Base-by-base conservation (phyloP, 2,888 invertebrate genomes). In the Meganola albula region DNA sequence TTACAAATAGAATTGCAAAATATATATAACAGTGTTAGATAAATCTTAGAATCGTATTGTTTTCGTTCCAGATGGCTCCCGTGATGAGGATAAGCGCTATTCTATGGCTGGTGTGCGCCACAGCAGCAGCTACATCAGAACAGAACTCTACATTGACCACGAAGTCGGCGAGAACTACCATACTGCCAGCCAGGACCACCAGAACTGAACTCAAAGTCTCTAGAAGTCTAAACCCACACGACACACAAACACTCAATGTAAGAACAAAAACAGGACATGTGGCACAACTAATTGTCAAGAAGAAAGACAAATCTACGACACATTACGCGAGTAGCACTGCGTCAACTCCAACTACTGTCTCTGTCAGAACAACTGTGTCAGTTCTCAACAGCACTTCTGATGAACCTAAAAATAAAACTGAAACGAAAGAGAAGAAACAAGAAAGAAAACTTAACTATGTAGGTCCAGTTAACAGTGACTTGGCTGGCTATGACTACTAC, bases 151-250 rank as follows among this genome's bases (percentile, higher is more conserved):
- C 76, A n/a, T 74, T 78, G 50, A 73, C 79, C 51, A 72, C 79
- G 38, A 75, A 84, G 40, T 58, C 80, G 12, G 70, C 84, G 13
- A 72, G 85, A 34, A 82, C 83, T 25, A 80, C 84, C 24, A 78
- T 83, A 35, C 64, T 86, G 13, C 83, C 85, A 1, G 90, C 92
- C 3, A 82, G 90, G 33, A 86, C 91, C 24, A 89, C 93, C 11
- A 86, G 93, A 37, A 93, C 93, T 1, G 91, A 93, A 65, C 79
- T 93, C 24, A 92, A 93, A 65, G 93, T 93, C 10, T 90, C 93
- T 1, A 87, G 94, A 40, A 93, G 92, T 63, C 83, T 94, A 9
- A 90, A 92, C 66, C 93, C 94, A 1, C 91, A 91, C 12, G 90
- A 92, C 44, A 93, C 92, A 26, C 92, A 93, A 62, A 92, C 93